Conservation (phyloP, 2,113 vertebrate species). For the Talpa occidentalis region DNA sequence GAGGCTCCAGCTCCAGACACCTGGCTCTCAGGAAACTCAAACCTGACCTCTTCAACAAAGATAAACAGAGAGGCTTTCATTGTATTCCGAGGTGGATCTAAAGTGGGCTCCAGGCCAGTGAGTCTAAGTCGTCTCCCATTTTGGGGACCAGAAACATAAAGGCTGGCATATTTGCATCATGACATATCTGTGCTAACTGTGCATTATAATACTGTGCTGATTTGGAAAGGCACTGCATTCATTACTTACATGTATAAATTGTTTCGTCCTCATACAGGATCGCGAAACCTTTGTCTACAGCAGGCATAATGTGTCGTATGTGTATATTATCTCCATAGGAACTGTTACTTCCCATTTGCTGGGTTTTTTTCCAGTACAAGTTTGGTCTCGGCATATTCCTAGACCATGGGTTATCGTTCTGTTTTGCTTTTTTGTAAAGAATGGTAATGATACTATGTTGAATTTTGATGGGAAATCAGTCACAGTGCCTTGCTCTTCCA, state of each 20-base stretch:
- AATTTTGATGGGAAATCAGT: not conserved
- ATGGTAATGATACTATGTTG: not conserved
- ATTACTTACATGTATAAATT: rapidly evolving
- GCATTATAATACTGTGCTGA: rapidly evolving
- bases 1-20: not conserved
- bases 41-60: rapidly evolving
- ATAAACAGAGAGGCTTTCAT: not conserved
- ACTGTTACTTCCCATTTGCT: rapidly evolving
- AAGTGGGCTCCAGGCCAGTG: rapidly evolving
- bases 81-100: rapidly evolving
- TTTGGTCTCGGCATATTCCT: rapidly evolving
- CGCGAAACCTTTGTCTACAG: rapidly evolving
- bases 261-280: too few relatives aligned
- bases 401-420: rapidly evolving
- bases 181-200: rapidly evolving
- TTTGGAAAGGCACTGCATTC: rapidly evolving
- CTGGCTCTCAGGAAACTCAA: not conserved
- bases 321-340: rapidly evolving
- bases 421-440: not conserved
- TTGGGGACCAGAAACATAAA: rapidly evolving
- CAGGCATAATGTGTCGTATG: rapidly evolving
- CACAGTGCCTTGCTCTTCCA: rapidly evolving
- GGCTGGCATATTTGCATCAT: rapidly evolving
- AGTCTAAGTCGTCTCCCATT: too few relatives aligned
- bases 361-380: rapidly evolving